A percentile compares a stretch with the other conserved stretches of the same genome.
These are phyloP conservation scores for Ophion costatus DNA, from an alignment of 2,888 invertebrate genomes.

Conservation along the genomic window DNA sequence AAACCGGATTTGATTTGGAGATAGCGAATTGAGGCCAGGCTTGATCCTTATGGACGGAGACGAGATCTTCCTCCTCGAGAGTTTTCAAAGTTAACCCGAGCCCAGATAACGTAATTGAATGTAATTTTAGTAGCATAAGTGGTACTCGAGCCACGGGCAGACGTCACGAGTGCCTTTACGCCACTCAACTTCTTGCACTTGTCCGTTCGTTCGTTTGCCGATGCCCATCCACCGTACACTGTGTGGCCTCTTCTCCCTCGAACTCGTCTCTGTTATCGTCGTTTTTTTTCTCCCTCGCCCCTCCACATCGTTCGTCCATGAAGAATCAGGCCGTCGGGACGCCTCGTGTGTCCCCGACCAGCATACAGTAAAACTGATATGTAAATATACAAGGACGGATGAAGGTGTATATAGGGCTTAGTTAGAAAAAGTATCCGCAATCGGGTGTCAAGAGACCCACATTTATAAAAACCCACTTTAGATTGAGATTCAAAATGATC, in stretches of 20 bases:
- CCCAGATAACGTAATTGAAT: slow-evolving; percentile 82
- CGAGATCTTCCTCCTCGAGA: slow-evolving; percentile 74
- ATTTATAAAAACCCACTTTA: no score
- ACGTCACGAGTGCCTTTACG: slow-evolving; percentile 81
- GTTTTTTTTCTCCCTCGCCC: slow-evolving; percentile 18
- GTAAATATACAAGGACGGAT: no score
- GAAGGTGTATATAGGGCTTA: no score
- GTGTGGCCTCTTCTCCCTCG: slow-evolving; percentile 45
- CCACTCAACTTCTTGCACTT: slow-evolving; percentile 78
- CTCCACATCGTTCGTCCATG: slow-evolving; percentile 13
- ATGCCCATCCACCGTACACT: slow-evolving; percentile 49
- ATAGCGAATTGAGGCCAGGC: slow-evolving; percentile 70
- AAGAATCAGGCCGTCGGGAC: slow-evolving; percentile 30
- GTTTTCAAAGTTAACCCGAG: slow-evolving; percentile 79
- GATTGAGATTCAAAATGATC: no score
- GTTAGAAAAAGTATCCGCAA: no score
- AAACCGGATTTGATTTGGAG: slow-evolving; percentile 33
- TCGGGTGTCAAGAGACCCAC: no score
- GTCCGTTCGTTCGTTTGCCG: slow-evolving; percentile 71
- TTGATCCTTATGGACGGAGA: slow-evolving; percentile 69
- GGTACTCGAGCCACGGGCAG: slow-evolving; percentile 81
- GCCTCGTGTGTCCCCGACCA: slow-evolving; percentile 21
- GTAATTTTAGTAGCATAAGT: slow-evolving; percentile 84
- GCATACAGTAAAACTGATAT: neutral
- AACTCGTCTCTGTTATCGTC: slow-evolving; percentile 42